Evolutionary conservation across 2,797 vertebrate species (phyloP).

Genomic region (Spinibarbus caldwelli): DNA sequence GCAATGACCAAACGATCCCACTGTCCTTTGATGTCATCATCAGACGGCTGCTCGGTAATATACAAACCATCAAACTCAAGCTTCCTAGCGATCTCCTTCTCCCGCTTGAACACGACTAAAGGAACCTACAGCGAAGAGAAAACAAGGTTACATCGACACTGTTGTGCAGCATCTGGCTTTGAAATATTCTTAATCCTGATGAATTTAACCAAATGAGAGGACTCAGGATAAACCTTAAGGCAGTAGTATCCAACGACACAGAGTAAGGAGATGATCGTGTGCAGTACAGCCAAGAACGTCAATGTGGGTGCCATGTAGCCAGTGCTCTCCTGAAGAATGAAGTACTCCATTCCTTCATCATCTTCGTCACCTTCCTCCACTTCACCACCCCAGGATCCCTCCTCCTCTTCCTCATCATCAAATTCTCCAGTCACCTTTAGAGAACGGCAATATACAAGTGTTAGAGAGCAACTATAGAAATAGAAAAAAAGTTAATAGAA

Average conservation of each 20-base stretch:
- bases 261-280: constrained; percentile 92
- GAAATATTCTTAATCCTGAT: neutral
- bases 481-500: neutral
- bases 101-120: constrained; percentile 95
- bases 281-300: constrained; percentile 88
- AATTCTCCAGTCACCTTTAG: constrained; percentile 86
- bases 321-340: constrained; percentile 93
- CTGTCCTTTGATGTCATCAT: constrained; percentile 98
- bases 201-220: neutral
- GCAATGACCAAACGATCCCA: constrained; percentile 99
- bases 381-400: constrained; percentile 79
- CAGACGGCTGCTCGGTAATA: constrained; percentile 97
- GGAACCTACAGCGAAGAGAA: constrained; percentile 82
- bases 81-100: constrained; percentile 97
- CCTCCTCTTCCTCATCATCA: constrained; percentile 79
- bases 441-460: neutral
- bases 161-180: constrained; percentile 1
- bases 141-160: neutral
- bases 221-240: constrained; percentile 83
- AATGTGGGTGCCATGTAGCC: constrained; percentile 96
- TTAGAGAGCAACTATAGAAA: neutral
- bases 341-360: constrained; percentile 91
- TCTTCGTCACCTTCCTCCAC: constrained; percentile 83
- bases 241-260: constrained; percentile 95
- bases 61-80: constrained; percentile 97